A percentile compares a stretch with the other conserved stretches of the same genome.
These are phyloP conservation scores for Leptopilina syphax DNA, from an alignment of 2,888 invertebrate genomes.

Conservation along the genomic window DNA sequence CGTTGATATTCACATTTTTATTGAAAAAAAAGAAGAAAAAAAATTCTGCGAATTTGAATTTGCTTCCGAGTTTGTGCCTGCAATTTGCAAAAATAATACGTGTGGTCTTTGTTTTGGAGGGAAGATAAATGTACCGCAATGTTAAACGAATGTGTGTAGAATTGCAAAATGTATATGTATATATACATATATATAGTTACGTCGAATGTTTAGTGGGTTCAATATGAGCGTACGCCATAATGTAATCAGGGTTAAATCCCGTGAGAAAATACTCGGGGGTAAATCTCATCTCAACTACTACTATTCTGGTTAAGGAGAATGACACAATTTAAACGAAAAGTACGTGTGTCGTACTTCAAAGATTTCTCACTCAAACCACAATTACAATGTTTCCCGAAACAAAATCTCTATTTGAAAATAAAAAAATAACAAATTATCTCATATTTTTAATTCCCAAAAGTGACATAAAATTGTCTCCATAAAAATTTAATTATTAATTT, in stretches of 20 bases:
- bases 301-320: slow-evolving; percentile 1
- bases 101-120: slow-evolving; percentile 6
- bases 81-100: slow-evolving; percentile 23
- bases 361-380: neutral
- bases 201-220: slow-evolving; percentile 3
- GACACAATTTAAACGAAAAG: neutral
- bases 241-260: slow-evolving; percentile 20
- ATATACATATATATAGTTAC: neutral
- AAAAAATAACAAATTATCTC: no score
- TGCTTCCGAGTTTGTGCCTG: neutral
- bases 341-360: neutral
- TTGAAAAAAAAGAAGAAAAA: neutral
- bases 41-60: neutral
- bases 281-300: slow-evolving; percentile 9
- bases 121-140: slow-evolving; percentile 2
- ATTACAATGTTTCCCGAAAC: neutral
- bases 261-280: slow-evolving; percentile 13
- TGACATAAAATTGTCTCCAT: no score
- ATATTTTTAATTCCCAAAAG: no score
- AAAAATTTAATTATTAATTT: no score
- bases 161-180: neutral
- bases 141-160: slow-evolving; percentile 23
- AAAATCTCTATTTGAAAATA: no score
- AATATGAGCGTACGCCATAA: slow-evolving; percentile 9
- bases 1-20: neutral